phyloP scores from a whole-genome alignment of 2,888 invertebrate species.

The Embidobia sp. region DNA sequence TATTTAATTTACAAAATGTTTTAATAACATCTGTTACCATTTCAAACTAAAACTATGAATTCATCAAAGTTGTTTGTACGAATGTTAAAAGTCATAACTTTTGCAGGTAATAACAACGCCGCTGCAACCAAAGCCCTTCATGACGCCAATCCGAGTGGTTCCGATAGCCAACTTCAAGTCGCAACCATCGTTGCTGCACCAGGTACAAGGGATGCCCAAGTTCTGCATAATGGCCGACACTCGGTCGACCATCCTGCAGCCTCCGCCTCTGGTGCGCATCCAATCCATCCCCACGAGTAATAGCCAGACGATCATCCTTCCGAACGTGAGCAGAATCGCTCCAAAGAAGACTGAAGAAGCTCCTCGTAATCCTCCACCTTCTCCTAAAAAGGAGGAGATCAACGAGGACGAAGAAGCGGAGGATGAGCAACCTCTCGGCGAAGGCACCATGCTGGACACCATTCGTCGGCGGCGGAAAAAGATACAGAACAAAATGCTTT shows the following conservation, averaged over 20 bases:
- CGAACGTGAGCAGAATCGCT: slow-evolving; percentile 41
- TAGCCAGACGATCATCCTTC: slow-evolving; percentile 44
- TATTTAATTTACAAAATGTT: too few species aligned
- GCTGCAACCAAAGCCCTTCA: slow-evolving; percentile 70
- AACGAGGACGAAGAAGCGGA: slow-evolving; percentile 39
- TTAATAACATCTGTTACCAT: too few species aligned
- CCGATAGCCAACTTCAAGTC: slow-evolving; percentile 77
- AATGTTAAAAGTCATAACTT: too few species aligned
- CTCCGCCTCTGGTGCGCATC: slow-evolving; percentile 60
- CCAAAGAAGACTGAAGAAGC: slow-evolving; percentile 36
- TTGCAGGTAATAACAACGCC: slow-evolving; percentile 60
- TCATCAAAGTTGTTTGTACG: too few species aligned
- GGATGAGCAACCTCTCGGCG: slow-evolving; percentile 26
- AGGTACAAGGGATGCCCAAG: slow-evolving; percentile 76
- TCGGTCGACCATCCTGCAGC: slow-evolving; percentile 47
- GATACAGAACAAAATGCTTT: slow-evolving; percentile 32
- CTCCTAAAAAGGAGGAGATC: slow-evolving; percentile 11
- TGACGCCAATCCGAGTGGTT: slow-evolving; percentile 76
- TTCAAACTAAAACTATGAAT: too few species aligned
- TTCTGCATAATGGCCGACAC: slow-evolving; percentile 77
- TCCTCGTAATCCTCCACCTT: neutral
- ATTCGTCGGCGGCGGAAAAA: slow-evolving; percentile 39
- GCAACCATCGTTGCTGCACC: slow-evolving; percentile 75
- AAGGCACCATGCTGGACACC: slow-evolving; percentile 50
- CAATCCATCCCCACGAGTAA: slow-evolving; percentile 49